Conservation (phyloP, 2,888 invertebrate genomes). For the Sphaeridia pumilis region DNA sequence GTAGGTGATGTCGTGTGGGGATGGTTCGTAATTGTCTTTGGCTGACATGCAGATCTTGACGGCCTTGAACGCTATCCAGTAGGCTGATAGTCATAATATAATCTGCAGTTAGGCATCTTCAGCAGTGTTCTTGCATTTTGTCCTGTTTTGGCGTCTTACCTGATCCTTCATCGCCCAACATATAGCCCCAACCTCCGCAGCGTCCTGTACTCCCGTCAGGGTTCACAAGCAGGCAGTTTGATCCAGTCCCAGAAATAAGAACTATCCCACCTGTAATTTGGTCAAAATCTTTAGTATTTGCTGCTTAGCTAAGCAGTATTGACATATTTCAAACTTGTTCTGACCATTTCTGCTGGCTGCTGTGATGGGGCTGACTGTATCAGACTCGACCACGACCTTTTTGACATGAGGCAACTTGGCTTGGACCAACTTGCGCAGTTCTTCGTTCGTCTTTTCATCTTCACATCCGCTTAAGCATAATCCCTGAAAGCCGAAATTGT, state of each 20-base stretch:
- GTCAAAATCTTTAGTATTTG: too few relatives aligned
- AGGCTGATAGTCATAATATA: too few relatives aligned
- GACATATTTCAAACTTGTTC: too few relatives aligned
- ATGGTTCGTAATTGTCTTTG: slow-evolving; percentile 59
- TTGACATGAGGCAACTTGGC: slow-evolving; percentile 50
- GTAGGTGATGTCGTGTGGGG: slow-evolving; percentile 53
- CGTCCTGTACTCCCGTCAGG: slow-evolving; percentile 65
- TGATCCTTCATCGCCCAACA: slow-evolving; percentile 88
- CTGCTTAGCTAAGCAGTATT: too few relatives aligned
- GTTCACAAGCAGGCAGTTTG: slow-evolving; percentile 69
- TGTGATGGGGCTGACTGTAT: slow-evolving; percentile 75
- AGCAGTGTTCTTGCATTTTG: too few relatives aligned
- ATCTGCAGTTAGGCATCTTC: too few relatives aligned
- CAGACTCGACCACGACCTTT: slow-evolving; percentile 61
- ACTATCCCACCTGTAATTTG: slow-evolving; percentile 58
- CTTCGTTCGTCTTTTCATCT: slow-evolving; percentile 61
- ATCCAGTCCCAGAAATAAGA: slow-evolving; percentile 80
- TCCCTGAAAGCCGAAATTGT: slow-evolving; percentile 46
- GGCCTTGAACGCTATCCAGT: slow-evolving; percentile 70
- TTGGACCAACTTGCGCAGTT: slow-evolving; percentile 54
- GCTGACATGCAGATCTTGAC: slow-evolving; percentile 80
- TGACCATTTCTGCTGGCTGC: slow-evolving; percentile 49
- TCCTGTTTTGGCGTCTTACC: slow-evolving; percentile 37
- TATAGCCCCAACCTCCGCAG: slow-evolving; percentile 94
- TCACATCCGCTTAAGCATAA: slow-evolving; percentile 86